Base-by-base conservation (phyloP, 2,113 vertebrate genomes). In the Sander lucioperca region DNA sequence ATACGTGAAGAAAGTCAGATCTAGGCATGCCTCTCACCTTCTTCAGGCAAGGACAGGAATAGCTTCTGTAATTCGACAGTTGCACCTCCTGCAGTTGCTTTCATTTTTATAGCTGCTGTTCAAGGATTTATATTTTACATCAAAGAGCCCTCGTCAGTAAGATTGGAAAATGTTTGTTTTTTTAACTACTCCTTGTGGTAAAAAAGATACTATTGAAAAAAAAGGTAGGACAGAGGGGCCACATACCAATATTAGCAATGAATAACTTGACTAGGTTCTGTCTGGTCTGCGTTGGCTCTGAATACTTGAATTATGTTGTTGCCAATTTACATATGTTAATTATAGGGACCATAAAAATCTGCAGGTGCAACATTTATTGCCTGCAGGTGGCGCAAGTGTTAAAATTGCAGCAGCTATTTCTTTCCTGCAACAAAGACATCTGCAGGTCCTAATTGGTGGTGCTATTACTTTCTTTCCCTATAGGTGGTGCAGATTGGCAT, bases 401-500 rank as follows among this genome's bases (percentile, higher is more conserved):
- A 12, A 36, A 27, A 65, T 1, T 39, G 47, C 33, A 48, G 13
- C 57, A 56, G 33, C 19, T 19, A 27, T 45, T 64, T 33, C 1
- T n/a, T 27, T 43, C 15, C 33, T 45, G 19, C 8, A 54, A 72
- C 21, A 36, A 39, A 36, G 21, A 50, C 70, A 48, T 48, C 2
- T 27, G 30, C 70, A 50, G 25, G 3, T 39, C 5, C 3, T 36
- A 30, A 47, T 21, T 43, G 39, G 19, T 18, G 43, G 5, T 27
- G 57, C 53, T 43, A 3, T 69, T 30, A 53, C 43, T 27, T 54
- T 56, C 15, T 75, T 61, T 10, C 10, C 58, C 68, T 75, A 2
- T 61, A 78, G 77, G 53, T 36, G 80, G 76, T 56, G 72, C 67
- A 64, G 65, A 51, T 45, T 53, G 27, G 43, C 66, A 33, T 25